These are phyloP conservation scores for Atherinosoma microstoma DNA, from an alignment of 2,797 vertebrate species.

Conservation along the genomic window DNA sequence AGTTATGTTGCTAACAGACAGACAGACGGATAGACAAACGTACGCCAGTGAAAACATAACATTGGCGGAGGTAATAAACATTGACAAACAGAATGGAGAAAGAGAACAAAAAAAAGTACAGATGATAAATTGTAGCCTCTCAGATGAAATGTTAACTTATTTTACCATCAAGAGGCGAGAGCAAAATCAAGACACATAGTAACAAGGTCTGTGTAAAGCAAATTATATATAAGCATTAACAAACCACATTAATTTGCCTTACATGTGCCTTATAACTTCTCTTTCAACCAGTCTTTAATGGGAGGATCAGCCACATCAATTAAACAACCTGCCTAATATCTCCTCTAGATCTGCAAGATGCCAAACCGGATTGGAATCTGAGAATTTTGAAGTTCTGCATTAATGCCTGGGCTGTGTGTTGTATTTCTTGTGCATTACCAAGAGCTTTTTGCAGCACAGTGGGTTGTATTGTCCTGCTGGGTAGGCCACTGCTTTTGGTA, in stretches of 20 bases:
- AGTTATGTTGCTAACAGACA: too few species aligned
- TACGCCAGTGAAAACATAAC: too few species aligned
- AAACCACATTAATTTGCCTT: neutral
- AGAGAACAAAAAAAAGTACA: neutral
- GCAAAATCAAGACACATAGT: neutral
- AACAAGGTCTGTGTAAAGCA: neutral
- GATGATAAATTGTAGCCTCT: neutral
- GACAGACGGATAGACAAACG: too few species aligned
- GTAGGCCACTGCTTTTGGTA: neutral
- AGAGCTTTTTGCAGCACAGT: neutral
- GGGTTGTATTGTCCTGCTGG: neutral
- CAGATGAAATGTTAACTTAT: neutral
- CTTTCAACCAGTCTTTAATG: neutral
- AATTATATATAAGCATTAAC: neutral
- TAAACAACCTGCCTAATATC: neutral
- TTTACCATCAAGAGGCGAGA: neutral
- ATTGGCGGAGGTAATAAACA: neutral
- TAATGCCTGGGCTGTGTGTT: neutral
- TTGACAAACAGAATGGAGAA: neutral
- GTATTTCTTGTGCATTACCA: neutral
- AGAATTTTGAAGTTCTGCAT: neutral
- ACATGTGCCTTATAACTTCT: neutral
- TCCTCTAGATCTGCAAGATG: neutral
- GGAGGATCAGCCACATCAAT: neutral
- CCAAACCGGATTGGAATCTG: neutral